A percentile compares a stretch with the other conserved stretches of the same genome.
phyloP scores from a whole-genome alignment of 1,140 invertebrate genomes.

The Epicauta chinensis region DNA sequence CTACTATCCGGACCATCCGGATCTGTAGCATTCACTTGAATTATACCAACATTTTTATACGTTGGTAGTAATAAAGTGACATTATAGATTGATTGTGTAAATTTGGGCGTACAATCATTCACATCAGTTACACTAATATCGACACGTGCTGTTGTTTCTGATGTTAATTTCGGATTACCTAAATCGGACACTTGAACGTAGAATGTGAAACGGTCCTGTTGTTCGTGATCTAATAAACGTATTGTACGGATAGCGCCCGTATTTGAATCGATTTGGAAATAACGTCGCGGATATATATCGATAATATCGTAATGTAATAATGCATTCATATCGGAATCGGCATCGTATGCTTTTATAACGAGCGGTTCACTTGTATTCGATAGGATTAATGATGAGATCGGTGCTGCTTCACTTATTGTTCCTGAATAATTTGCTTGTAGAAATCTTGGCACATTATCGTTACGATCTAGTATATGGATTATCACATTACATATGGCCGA shows the following conservation, averaged over 20 bases:
- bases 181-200: slow-evolving; percentile 67
- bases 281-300: slow-evolving; percentile 62
- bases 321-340: slow-evolving; percentile 75
- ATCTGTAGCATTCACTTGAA: slow-evolving; percentile 64
- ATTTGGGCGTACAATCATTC: slow-evolving; percentile 81
- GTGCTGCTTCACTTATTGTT: slow-evolving; percentile 64
- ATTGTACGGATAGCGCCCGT: slow-evolving; percentile 82
- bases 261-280: slow-evolving; percentile 81
- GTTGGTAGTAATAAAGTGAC: slow-evolving; percentile 76
- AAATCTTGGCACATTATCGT: slow-evolving; percentile 84
- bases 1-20: slow-evolving; percentile 59
- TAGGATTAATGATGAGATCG: slow-evolving; percentile 64
- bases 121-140: slow-evolving; percentile 74
- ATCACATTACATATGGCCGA: slow-evolving; percentile 59
- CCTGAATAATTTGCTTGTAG: slow-evolving; percentile 61
- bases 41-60: slow-evolving; percentile 63
- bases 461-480: slow-evolving; percentile 71
- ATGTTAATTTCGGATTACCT: slow-evolving; percentile 73
- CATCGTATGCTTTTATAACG: slow-evolving; percentile 71
- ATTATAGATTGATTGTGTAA: slow-evolving; percentile 63
- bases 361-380: slow-evolving; percentile 62
- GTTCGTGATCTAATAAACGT: slow-evolving; percentile 76
- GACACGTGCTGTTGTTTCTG: slow-evolving; percentile 65
- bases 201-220: slow-evolving; percentile 43
- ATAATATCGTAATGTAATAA: slow-evolving; percentile 79